phyloP scores from a whole-genome alignment of 2,797 vertebrate species.

The Amblyraja radiata region DNA sequence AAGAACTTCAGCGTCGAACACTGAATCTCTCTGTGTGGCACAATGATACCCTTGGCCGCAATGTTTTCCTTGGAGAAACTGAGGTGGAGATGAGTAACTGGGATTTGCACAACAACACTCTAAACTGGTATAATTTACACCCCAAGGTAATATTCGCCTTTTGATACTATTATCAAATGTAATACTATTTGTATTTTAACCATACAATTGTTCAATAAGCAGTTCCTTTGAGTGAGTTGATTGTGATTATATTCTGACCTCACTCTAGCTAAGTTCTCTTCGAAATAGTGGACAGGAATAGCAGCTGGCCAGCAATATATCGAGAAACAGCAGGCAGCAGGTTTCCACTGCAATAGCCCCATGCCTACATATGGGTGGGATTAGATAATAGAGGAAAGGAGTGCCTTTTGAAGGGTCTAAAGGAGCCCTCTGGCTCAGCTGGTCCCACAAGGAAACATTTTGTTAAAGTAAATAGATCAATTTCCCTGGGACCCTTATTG shows the following conservation, averaged over 20 bases:
- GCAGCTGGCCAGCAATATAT: not conserved
- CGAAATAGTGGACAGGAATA: not conserved
- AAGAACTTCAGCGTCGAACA: constrained; percentile 44
- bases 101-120: constrained; percentile 47
- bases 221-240: not conserved
- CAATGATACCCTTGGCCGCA: constrained; percentile 50
- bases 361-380: too few species aligned
- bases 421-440: not conserved
- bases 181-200: not conserved
- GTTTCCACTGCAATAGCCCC: too few species aligned
- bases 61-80: constrained; percentile 51
- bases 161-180: not conserved
- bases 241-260: not conserved
- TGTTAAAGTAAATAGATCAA: not conserved
- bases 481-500: not conserved
- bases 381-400: too few species aligned
- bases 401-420: too few species aligned
- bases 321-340: not conserved
- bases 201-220: not conserved
- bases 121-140: constrained; percentile 49
- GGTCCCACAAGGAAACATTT: not conserved
- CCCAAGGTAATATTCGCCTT: constrained; percentile 43
- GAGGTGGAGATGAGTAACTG: constrained; percentile 46
- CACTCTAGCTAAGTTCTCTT: not conserved
- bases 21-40: constrained; percentile 53